phyloP scores from a whole-genome alignment of 64 coral and sea anemone species.

The Catalaphyllia jardinei region DNA sequence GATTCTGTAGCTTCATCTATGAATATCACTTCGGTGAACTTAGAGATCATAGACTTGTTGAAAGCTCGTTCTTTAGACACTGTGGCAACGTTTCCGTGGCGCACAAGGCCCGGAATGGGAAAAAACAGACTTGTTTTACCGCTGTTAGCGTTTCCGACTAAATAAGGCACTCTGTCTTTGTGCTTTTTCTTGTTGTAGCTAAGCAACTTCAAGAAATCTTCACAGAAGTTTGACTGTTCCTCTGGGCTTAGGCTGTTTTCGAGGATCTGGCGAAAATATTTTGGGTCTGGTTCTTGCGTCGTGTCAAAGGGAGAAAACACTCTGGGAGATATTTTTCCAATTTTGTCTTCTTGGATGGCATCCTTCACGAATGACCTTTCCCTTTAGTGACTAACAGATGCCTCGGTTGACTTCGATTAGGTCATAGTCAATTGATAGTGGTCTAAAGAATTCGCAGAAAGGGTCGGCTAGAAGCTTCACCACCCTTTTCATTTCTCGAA shows the following conservation, averaged over 20 bases:
- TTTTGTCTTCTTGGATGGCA: no score
- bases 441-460: background rate
- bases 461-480: background rate
- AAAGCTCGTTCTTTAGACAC: conserved; percentile 29
- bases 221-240: background rate
- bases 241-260: background rate
- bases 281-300: background rate
- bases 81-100: background rate
- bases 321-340: no score
- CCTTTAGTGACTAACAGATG: background rate
- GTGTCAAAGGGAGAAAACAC: no score
- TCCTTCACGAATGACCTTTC: no score
- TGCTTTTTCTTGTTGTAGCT: background rate
- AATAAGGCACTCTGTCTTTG: conserved; percentile 26
- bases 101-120: conserved; percentile 12
- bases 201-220: background rate
- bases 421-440: background rate
- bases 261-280: conserved; percentile 2
- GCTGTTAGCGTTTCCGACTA: conserved; percentile 34
- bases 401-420: conserved; percentile 5
- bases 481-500: background rate
- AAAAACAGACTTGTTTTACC: conserved; percentile 43
- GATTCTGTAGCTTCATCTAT: no score
- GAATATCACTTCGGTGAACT: no score
- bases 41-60: background rate